Conservation (phyloP, 2,113 vertebrate genomes). For the Varanus salvator region DNA sequence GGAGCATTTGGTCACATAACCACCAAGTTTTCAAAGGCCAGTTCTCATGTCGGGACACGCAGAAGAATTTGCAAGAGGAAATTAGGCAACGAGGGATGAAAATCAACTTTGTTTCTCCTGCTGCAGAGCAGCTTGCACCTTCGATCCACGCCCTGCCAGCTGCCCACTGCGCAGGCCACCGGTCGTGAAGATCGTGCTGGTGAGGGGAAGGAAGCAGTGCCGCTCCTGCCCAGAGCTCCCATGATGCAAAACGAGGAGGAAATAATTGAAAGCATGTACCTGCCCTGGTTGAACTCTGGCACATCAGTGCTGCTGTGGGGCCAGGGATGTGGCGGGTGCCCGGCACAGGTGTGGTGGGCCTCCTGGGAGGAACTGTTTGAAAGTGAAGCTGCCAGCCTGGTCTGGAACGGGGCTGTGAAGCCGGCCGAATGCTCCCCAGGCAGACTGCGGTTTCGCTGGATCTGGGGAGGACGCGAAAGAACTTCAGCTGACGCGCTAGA, state of each 20-base stretch:
- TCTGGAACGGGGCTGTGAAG: not conserved
- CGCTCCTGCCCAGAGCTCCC: not conserved
- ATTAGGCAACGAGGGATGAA: slow-evolving; percentile 14
- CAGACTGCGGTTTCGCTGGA: not conserved
- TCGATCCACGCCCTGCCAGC: not conserved
- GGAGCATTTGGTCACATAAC: slow-evolving; percentile 18
- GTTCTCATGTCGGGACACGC: slow-evolving; percentile 11
- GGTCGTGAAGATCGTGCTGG: not conserved
- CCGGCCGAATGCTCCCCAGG: not conserved
- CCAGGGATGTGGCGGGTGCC: not conserved
- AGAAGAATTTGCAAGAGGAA: slow-evolving; percentile 25
- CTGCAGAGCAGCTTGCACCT: not conserved
- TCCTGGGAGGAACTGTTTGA: not conserved
- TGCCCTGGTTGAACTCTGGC: not conserved
- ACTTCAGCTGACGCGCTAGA: no score
- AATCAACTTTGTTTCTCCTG: not conserved
- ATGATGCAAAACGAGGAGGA: not conserved
- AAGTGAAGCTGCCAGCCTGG: not conserved
- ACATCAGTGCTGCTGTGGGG: no score
- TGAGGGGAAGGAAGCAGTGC: not conserved
- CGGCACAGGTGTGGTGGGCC: no score
- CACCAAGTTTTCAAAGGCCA: slow-evolving; percentile 17
- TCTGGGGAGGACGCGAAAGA: not conserved
- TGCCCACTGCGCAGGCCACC: not conserved
- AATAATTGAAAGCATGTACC: not conserved